Conservation (phyloP, 2,797 vertebrate species). For the Mastacembelus armatus region DNA sequence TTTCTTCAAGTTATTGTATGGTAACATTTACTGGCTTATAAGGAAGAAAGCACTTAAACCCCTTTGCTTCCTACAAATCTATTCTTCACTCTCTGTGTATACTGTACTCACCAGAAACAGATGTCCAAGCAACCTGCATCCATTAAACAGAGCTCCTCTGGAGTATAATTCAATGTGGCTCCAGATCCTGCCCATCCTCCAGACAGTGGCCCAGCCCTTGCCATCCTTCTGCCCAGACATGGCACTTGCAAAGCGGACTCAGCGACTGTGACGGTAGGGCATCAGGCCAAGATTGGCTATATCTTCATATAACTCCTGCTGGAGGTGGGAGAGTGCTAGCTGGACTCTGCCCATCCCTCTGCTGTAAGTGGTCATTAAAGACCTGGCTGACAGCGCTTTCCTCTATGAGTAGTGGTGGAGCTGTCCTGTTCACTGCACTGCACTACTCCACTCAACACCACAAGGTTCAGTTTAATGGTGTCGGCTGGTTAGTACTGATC, state of each 20-base stretch:
- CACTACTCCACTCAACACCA: conserved; percentile 71
- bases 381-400: conserved; percentile 71
- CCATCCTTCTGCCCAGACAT: conserved; percentile 69
- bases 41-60: conserved; percentile 40
- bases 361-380: conserved; percentile 83
- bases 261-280: conserved; percentile 70
- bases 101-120: conserved; percentile 74
- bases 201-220: conserved; percentile 67
- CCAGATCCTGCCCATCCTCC: conserved; percentile 64
- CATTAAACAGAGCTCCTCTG: conserved; percentile 74
- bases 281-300: conserved; percentile 71
- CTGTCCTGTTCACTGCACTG: conserved; percentile 71
- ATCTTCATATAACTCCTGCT: conserved; percentile 74
- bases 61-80: conserved; percentile 46
- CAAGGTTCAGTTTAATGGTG: conserved; percentile 73
- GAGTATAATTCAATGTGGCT: conserved; percentile 73
- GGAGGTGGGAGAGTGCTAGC: conserved; percentile 64
- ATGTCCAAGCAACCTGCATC: conserved; percentile 77
- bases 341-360: conserved; percentile 75
- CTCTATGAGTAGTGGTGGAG: conserved; percentile 71
- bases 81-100: conserved; percentile 34
- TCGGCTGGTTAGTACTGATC: conserved; percentile 75
- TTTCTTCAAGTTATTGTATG: conserved; percentile 34
- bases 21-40: conserved; percentile 31
- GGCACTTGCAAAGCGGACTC: conserved; percentile 58